Evolutionary conservation across 1,140 invertebrate genomes (phyloP), one percentile per base, ranked within the genome.

Genomic region (Cecropterus lyciades): DNA sequence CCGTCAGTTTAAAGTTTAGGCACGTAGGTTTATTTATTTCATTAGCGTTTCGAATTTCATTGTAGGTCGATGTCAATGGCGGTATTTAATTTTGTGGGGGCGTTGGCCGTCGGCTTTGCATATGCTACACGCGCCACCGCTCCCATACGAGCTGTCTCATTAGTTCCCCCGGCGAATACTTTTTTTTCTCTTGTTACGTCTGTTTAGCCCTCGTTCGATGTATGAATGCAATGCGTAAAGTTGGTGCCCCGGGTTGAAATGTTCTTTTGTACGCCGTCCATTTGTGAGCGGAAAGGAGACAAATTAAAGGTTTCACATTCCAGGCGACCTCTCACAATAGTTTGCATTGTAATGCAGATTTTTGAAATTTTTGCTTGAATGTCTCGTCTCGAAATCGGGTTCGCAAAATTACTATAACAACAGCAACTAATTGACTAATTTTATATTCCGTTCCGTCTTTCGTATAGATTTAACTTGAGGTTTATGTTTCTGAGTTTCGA

Each of bases 71-170:
- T 77, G 73, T 81, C 73, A 77, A 77, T 75, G 70, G 62, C 66
- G 72, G 63, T 71, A 69, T 80, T 82, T 73, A 69, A 77, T 71
- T 83, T 82, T 65, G 74, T 80, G 71, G 74, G 85, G 85, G 85
- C 84, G 84, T 80, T 83, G 84, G 67, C 84, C 79, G 82, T 70
- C 57, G 52, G 30, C 72, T 78, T 77, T 72, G 79, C 82, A 81
- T 84, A 71, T 80, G 67, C 70, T 75, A 67, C 56, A 67, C 71
- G 59, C 59, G 75, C 68, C 70, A 67, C 74, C 66, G 74, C 69
- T 78, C 75, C 73, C 79, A 76, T 82, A 76, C 77, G 69, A 79
- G 78, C 73, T 76, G 80, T 80, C 80, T 85, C 82, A 82, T 88
- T 86, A 84, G 75, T 74, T 78, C 83, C 78, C 80, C 79, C 65